phyloP scores from a whole-genome alignment of 2,797 vertebrate genomes.

The Spheniscus humboldti region DNA sequence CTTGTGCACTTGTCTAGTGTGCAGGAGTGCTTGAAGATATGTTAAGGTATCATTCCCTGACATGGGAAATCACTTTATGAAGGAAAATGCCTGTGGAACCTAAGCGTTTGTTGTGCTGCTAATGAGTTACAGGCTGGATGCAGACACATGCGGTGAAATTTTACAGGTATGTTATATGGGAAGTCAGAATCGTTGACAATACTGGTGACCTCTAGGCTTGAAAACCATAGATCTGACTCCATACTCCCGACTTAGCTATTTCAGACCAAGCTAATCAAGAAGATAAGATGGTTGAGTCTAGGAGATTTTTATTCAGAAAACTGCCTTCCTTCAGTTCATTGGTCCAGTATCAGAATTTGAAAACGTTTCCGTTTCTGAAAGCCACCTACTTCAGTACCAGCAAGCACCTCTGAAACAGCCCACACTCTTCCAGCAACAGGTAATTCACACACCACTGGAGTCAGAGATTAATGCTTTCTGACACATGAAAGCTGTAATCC shows the following conservation, averaged over 20 bases:
- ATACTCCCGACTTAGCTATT: background rate
- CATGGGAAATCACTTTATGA: background rate
- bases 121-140: background rate
- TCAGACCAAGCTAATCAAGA: background rate
- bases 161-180: background rate
- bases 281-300: background rate
- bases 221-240: background rate
- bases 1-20: background rate
- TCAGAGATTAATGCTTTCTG: background rate
- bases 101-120: background rate
- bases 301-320: background rate
- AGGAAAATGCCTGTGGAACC: background rate
- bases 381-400: background rate
- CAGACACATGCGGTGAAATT: background rate
- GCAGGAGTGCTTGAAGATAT: background rate
- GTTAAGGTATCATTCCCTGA: background rate
- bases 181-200: background rate
- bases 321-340: background rate
- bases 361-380: background rate
- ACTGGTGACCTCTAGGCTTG: background rate
- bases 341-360: background rate
- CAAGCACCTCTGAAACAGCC: background rate
- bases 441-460: background rate
- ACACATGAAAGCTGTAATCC: background rate
- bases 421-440: background rate